Evolutionary conservation across 2,797 vertebrate species (phyloP).

Genomic region (Chromobotia macracanthus): DNA sequence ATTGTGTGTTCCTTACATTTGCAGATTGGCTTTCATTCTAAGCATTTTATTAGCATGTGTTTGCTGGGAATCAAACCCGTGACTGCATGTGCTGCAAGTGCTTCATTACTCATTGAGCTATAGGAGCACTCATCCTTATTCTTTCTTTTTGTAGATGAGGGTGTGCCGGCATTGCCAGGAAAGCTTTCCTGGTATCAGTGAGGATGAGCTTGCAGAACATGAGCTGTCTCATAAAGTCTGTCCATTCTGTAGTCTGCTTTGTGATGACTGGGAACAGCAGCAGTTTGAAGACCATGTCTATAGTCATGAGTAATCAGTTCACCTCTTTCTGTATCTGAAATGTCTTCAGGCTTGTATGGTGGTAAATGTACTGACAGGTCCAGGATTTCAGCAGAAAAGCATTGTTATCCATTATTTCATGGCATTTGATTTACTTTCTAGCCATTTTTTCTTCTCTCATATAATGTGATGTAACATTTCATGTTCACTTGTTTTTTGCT

Average conservation of each 20-base stretch:
- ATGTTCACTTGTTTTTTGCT: neutral
- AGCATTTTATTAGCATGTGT: neutral
- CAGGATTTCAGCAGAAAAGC: neutral
- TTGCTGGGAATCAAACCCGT: too few species aligned
- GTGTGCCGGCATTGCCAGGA: constrained; percentile 74
- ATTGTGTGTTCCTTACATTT: too few species aligned
- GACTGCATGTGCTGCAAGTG: too few species aligned
- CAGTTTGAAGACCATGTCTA: constrained; percentile 80
- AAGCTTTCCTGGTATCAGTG: constrained; percentile 73
- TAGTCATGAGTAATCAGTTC: constrained; percentile 66
- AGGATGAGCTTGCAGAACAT: constrained; percentile 69
- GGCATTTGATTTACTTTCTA: too few species aligned
- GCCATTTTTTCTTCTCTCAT: neutral
- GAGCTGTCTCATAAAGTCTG: constrained; percentile 76
- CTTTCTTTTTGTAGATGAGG: constrained; percentile 38
- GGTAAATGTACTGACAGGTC: neutral
- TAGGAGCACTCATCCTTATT: too few species aligned
- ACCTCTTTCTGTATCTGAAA: neutral
- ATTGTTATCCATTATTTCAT: neutral
- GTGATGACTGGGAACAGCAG: constrained; percentile 73
- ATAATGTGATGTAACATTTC: neutral
- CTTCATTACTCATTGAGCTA: too few species aligned
- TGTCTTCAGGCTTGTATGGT: neutral
- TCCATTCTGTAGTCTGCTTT: constrained; percentile 77
- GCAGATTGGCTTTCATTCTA: neutral